Conservation (phyloP, 2,113 vertebrate genomes). For the Helogale parvula region DNA sequence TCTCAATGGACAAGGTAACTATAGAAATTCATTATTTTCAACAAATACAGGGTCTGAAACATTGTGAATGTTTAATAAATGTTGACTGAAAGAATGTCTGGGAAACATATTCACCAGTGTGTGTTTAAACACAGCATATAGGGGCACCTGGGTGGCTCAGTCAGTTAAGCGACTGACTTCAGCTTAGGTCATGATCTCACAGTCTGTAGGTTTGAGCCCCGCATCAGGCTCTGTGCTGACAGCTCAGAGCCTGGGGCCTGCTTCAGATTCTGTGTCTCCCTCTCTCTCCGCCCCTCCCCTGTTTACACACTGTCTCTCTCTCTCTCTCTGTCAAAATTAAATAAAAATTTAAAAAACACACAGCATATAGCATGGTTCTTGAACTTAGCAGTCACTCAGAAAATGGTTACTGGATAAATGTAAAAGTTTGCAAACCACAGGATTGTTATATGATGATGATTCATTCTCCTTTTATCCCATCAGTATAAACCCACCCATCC, state of each 20-base stretch:
- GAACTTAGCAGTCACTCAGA: not conserved
- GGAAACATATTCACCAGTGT: not conserved
- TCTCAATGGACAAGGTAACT: not conserved
- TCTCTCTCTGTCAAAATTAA: too few species aligned
- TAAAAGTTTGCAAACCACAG: not conserved
- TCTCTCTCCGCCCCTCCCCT: too few species aligned
- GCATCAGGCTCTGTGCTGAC: too few species aligned
- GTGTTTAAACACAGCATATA: not conserved
- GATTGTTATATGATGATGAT: not conserved
- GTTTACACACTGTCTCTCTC: too few species aligned
- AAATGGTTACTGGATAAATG: not conserved
- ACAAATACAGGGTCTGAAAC: not conserved
- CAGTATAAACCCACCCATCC: not conserved
- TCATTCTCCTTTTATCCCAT: not conserved
- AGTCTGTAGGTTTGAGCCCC: too few species aligned
- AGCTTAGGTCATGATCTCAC: too few species aligned
- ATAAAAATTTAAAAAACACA: too few species aligned
- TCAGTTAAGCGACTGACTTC: too few species aligned
- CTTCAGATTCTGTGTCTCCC: too few species aligned
- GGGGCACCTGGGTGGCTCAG: too few species aligned
- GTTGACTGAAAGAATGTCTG: not conserved
- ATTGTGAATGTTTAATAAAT: not conserved
- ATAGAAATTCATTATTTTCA: not conserved
- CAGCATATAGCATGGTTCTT: not conserved
- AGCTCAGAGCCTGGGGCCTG: too few species aligned